Percentiles rank a stretch among this genome's conserved stretches.
Evolutionary conservation across 2,888 invertebrate genomes (phyloP).

Genomic region (Nephrotoma guestfalica): DNA sequence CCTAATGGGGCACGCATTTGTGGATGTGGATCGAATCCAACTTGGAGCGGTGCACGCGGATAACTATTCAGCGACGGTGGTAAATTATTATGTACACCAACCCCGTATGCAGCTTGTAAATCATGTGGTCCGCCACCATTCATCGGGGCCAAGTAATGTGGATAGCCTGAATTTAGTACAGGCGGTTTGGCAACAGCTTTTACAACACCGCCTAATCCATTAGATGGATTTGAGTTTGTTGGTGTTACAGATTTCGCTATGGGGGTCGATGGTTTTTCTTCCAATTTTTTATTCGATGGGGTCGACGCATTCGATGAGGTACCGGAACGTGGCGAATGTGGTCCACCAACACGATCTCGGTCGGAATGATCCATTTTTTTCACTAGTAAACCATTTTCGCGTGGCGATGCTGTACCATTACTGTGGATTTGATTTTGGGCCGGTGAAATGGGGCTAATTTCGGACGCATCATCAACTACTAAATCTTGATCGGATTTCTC

Average conservation of each 20-base stretch:
- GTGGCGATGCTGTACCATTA: conserved; percentile 59
- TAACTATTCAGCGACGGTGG: conserved; percentile 49
- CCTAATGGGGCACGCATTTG: conserved; percentile 41
- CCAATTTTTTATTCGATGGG: conserved; percentile 72
- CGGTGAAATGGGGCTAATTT: conserved; percentile 57
- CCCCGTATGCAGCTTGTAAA: conserved; percentile 37
- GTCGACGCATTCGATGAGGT: conserved; percentile 85
- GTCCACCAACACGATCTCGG: conserved; percentile 20
- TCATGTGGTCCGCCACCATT: conserved; percentile 45
- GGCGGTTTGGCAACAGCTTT: conserved; percentile 17
- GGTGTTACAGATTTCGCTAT: conserved; percentile 84
- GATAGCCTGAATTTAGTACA: conserved; percentile 34
- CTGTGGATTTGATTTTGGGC: conserved; percentile 24
- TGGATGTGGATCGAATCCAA: conserved; percentile 50
- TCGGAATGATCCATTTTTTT: conserved; percentile 20
- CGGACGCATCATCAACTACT: conserved; percentile 89
- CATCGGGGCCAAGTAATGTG: conserved; percentile 40
- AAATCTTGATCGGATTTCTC: conserved; percentile 83
- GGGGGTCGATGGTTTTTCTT: conserved; percentile 81
- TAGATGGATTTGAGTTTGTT: conserved; percentile 42
- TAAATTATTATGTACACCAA: conserved; percentile 46
- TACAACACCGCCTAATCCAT: conserved; percentile 34
- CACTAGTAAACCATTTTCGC: conserved; percentile 62
- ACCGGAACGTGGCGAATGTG: conserved; percentile 44
- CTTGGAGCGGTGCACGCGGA: conserved; percentile 47